Evolutionary conservation across 2,113 vertebrate genomes (phyloP).

Genomic region (Sarotherodon lohbergeri): DNA sequence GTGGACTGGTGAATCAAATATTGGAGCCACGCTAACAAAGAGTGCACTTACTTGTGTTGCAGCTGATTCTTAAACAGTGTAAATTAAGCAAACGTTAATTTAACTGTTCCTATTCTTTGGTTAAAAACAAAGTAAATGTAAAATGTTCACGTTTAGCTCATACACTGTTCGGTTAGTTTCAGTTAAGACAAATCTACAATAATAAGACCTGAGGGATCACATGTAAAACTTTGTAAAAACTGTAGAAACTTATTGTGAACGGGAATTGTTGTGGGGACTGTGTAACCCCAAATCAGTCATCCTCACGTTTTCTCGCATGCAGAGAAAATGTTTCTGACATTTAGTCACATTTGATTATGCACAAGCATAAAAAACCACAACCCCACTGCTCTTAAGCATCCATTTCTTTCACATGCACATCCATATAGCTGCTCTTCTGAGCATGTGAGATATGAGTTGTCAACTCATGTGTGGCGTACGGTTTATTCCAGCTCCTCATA

Average conservation of each 20-base stretch:
- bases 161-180: background rate
- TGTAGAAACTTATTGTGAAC: background rate
- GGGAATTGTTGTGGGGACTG: background rate
- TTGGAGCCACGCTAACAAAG: background rate
- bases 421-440: background rate
- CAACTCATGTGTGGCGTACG: background rate
- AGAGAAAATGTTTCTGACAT: background rate
- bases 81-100: background rate
- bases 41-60: background rate
- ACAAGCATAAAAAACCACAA: background rate
- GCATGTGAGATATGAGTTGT: background rate
- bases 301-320: background rate
- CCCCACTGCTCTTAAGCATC: background rate
- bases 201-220: background rate
- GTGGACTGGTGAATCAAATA: background rate
- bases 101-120: background rate
- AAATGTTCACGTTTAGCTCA: background rate
- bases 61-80: background rate
- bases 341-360: background rate
- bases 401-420: background rate
- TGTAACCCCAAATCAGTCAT: background rate
- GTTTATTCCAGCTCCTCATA: background rate
- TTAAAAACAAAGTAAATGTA: background rate
- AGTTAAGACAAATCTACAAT: background rate
- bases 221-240: background rate